Percentiles rank a stretch among this genome's conserved stretches.
Conservation (phyloP, 2,113 vertebrate genomes). For the Dolichallabes microphthalmus region DNA sequence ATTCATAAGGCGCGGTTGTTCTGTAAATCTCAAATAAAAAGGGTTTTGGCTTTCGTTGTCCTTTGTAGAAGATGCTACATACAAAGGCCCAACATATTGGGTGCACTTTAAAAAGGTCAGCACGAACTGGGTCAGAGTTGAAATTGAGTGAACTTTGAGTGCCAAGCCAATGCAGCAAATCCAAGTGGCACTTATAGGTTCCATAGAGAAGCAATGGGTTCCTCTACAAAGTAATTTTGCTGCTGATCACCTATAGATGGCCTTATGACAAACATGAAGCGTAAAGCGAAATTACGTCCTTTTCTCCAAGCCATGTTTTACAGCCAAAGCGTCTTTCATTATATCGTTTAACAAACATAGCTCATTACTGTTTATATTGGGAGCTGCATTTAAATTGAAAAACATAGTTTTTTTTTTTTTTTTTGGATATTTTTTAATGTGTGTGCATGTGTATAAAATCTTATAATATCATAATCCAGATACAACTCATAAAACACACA, state of each 20-base stretch:
- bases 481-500: not conserved
- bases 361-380: not conserved
- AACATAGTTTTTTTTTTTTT: not conserved
- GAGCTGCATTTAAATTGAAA: not conserved
- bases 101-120: not conserved
- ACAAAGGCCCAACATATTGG: not conserved
- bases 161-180: not conserved
- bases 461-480: not conserved
- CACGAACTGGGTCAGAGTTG: not conserved
- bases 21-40: not conserved
- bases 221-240: not conserved
- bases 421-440: too few species aligned
- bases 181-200: not conserved
- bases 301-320: not conserved
- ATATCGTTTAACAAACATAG: not conserved
- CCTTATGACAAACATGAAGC: not conserved
- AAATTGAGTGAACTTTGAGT: slow-evolving; percentile 16
- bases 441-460: not conserved
- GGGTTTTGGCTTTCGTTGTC: not conserved
- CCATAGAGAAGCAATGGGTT: not conserved
- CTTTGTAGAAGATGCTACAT: not conserved
- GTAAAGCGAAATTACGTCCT: not conserved
- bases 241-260: not conserved
- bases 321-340: not conserved
- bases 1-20: not conserved